Percentiles rank a stretch among this genome's conserved stretches.
Evolutionary conservation across 1,140 invertebrate genomes (phyloP).

Genomic region (Caenorhabditis briggsae): DNA sequence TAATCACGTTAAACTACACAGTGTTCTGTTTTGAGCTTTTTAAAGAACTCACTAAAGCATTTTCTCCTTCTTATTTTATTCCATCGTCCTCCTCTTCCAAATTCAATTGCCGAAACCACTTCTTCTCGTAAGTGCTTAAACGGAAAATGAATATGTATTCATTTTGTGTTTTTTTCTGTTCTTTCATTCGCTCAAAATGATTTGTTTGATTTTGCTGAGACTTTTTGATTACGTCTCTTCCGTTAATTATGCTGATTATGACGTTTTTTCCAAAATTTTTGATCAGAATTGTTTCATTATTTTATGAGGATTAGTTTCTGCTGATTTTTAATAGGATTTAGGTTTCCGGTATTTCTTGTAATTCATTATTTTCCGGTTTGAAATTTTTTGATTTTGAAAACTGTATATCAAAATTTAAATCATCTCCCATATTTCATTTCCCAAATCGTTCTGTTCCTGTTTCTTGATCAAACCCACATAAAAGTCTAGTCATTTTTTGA

Average conservation of each 20-base stretch:
- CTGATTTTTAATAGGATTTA: too few species aligned
- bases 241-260: conserved; percentile 14
- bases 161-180: not conserved
- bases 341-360: not conserved
- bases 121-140: conserved; percentile 44
- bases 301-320: too few species aligned
- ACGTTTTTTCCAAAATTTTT: not conserved
- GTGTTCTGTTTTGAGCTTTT: conserved; percentile 15
- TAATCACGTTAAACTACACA: not conserved
- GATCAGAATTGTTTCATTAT: not conserved
- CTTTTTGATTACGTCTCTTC: not conserved
- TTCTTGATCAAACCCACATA: too few species aligned
- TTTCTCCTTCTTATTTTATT: not conserved
- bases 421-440: too few species aligned
- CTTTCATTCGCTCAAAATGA: not conserved
- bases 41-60: conserved; percentile 8
- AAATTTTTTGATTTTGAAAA: not conserved
- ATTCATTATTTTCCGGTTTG: not conserved
- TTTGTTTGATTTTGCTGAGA: not conserved
- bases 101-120: conserved; percentile 52
- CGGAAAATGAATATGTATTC: conserved; percentile 38
- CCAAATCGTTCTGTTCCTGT: too few species aligned
- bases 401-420: too few species aligned
- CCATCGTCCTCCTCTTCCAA: conserved; percentile 20
- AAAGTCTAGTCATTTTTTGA: not conserved